These are phyloP conservation scores for Eurystomus gularis DNA, from an alignment of 2,113 vertebrate genomes.

Conservation along the genomic window DNA sequence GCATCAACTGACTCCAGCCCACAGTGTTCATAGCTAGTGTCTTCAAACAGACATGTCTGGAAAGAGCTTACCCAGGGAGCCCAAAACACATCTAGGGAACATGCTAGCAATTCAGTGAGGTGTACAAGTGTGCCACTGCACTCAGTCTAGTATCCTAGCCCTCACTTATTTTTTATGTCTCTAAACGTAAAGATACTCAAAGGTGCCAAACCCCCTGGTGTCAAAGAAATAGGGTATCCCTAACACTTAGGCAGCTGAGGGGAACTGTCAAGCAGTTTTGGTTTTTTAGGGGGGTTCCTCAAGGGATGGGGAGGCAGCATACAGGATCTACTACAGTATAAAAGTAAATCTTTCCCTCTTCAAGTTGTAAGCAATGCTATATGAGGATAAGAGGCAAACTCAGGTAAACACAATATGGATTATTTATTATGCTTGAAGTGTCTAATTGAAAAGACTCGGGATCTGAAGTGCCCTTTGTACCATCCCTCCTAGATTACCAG, in stretches of 20 bases:
- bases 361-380: neutral
- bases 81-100: neutral
- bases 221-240: neutral
- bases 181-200: neutral
- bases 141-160: neutral
- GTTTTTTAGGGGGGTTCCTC: neutral
- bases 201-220: neutral
- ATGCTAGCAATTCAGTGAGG: neutral
- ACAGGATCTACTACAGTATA: neutral
- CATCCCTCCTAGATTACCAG: neutral
- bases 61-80: neutral
- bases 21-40: fast-evolving
- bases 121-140: fast-evolving
- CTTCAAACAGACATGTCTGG: neutral
- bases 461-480: neutral
- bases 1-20: neutral
- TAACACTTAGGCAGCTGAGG: neutral
- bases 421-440: neutral
- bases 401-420: neutral
- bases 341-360: neutral
- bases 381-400: neutral
- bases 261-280: neutral
- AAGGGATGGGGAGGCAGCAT: neutral
- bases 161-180: neutral
- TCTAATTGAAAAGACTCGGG: neutral